A percentile compares a stretch with the other conserved stretches of the same genome.
phyloP scores from a whole-genome alignment of 2,888 invertebrate species.

The Agriopis aurantiaria region DNA sequence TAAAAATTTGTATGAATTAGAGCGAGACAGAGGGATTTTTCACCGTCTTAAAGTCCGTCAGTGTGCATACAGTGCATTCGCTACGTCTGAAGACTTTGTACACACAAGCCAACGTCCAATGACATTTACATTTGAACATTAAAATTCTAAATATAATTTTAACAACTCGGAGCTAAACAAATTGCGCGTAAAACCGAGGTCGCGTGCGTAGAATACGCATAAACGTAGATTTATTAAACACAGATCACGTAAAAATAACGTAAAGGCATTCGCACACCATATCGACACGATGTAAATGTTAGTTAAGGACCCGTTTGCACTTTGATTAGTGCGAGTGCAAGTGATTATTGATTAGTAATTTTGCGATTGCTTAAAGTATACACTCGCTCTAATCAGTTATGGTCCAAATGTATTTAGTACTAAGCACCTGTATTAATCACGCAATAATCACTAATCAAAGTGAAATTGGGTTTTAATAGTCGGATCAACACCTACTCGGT shows the following conservation, averaged over 20 bases:
- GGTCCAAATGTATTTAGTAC: too few species aligned
- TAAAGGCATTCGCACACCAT: conserved; percentile 8
- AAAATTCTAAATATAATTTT: conserved; percentile 27
- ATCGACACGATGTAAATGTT: neutral
- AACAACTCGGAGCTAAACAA: conserved; percentile 21
- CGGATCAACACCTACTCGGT: neutral
- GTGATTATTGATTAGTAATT: too few species aligned
- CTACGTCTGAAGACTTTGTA: neutral
- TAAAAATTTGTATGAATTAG: neutral
- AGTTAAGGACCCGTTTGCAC: too few species aligned
- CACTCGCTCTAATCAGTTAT: too few species aligned
- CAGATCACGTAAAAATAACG: conserved; percentile 26
- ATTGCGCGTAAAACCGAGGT: conserved; percentile 27
- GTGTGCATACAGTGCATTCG: neutral
- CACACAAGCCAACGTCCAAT: conserved; percentile 2
- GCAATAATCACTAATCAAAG: too few species aligned
- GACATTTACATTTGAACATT: conserved; percentile 20
- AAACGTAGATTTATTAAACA: conserved; percentile 24
- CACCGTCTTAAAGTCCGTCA: neutral
- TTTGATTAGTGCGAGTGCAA: too few species aligned
- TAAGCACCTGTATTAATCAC: too few species aligned
- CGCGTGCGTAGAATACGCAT: conserved; percentile 29
- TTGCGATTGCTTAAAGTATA: too few species aligned
- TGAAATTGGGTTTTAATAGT: neutral
- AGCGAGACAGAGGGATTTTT: neutral